Evolutionary conservation across 2,888 invertebrate genomes (phyloP).

Genomic region (Andrena minutula): DNA sequence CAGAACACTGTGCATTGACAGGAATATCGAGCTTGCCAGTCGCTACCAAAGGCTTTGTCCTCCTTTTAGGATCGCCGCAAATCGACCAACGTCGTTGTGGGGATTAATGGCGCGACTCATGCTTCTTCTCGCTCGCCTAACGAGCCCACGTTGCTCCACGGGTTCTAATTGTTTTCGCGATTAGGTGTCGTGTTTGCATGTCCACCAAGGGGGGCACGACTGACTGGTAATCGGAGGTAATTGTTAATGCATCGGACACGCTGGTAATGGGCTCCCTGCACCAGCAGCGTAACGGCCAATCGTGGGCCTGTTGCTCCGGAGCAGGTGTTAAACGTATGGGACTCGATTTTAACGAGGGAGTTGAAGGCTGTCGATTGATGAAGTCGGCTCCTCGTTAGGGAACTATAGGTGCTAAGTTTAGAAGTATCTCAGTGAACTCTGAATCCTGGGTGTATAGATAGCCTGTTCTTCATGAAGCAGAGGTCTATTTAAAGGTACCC

Average conservation of each 20-base stretch:
- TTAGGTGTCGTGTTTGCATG: conserved; percentile 58
- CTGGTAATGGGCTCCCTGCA: conserved; percentile 48
- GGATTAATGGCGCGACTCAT: conserved; percentile 45
- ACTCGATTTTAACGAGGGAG: conserved; percentile 32
- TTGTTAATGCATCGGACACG: conserved; percentile 62
- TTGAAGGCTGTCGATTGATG: not conserved
- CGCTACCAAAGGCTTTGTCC: conserved; percentile 30
- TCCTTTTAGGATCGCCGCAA: conserved; percentile 25
- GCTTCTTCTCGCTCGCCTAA: conserved; percentile 58
- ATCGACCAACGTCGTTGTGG: conserved; percentile 12
- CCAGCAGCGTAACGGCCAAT: conserved; percentile 6
- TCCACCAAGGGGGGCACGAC: conserved; percentile 29
- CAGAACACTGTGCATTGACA: conserved; percentile 42
- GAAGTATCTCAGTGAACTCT: not conserved
- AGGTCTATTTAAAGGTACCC: not conserved
- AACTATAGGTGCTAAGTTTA: not conserved
- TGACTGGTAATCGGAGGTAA: conserved; percentile 58
- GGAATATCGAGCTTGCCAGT: conserved; percentile 21
- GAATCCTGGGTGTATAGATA: not conserved
- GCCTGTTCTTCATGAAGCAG: not conserved
- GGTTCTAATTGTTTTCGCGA: conserved; percentile 56
- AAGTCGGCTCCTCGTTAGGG: not conserved
- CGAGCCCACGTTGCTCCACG: conserved; percentile 24
- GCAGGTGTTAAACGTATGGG: conserved; percentile 51
- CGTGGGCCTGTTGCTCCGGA: conserved; percentile 16